A percentile compares a stretch with the other conserved stretches of the same genome.
Conservation (phyloP, 2,797 vertebrate genomes). For the Falco rusticolus region DNA sequence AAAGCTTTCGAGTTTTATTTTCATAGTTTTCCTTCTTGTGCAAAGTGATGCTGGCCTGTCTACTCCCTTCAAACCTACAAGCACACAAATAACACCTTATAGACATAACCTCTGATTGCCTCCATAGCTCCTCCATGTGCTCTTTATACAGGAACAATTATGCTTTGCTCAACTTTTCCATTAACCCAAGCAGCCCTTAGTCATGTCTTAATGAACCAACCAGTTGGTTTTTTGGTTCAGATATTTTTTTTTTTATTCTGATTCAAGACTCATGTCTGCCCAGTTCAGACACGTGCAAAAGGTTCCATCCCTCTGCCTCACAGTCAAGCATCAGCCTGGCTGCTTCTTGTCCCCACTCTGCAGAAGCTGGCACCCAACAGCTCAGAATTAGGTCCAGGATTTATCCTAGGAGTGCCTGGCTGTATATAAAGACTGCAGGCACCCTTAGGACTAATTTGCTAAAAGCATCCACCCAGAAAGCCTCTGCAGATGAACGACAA, state of each 20-base stretch:
- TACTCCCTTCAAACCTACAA: too few relatives aligned
- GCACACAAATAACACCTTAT: neutral
- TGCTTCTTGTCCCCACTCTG: neutral
- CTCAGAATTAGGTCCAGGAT: neutral
- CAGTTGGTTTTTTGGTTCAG: neutral
- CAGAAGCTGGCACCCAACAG: neutral
- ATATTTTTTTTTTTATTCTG: neutral
- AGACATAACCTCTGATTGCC: neutral
- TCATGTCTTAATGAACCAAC: neutral
- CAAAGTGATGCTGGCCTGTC: too few relatives aligned
- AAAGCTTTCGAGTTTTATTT: too few relatives aligned
- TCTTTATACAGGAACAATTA: neutral
- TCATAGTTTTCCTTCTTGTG: too few relatives aligned
- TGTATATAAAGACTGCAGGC: neutral
- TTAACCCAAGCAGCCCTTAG: conserved; percentile 3
- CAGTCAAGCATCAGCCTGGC: neutral
- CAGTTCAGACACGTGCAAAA: neutral
- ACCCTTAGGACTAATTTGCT: conserved; percentile 4
- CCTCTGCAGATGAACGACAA: neutral
- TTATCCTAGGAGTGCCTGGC: conserved; percentile 20
- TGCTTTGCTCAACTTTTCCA: conserved; percentile 9
- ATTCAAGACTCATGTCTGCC: neutral
- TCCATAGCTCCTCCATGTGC: neutral
- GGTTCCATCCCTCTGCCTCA: neutral
- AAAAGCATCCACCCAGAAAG: neutral